These are phyloP conservation scores for Chionomys nivalis DNA, from an alignment of 2,113 vertebrate genomes.

Conservation along the genomic window DNA sequence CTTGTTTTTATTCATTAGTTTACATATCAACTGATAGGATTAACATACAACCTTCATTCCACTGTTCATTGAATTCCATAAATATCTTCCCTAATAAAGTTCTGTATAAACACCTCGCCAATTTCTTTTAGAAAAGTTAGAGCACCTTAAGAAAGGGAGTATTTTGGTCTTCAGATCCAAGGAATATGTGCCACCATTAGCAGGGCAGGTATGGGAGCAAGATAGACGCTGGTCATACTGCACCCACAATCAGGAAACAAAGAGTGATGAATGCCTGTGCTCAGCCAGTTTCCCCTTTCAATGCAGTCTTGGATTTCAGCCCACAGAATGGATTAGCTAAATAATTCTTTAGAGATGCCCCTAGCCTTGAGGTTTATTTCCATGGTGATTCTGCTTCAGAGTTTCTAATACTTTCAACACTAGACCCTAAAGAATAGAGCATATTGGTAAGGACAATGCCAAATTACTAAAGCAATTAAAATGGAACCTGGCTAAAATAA, in stretches of 20 bases:
- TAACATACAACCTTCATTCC: not conserved
- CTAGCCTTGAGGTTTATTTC: not conserved
- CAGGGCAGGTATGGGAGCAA: not conserved
- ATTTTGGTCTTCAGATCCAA: not conserved
- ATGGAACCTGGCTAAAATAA: not conserved
- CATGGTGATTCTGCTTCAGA: not conserved
- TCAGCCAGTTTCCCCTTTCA: not conserved
- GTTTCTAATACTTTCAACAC: not conserved
- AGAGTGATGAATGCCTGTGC: not conserved
- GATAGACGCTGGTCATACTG: not conserved
- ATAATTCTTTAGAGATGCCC: not conserved
- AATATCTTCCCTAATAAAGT: not conserved
- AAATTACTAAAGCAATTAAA: not conserved
- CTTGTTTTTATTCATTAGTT: not conserved
- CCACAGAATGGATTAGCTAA: too few relatives aligned
- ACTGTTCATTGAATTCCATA: not conserved
- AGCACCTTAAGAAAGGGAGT: not conserved
- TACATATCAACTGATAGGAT: not conserved
- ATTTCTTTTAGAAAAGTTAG: not conserved
- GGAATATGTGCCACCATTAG: not conserved
- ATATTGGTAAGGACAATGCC: not conserved
- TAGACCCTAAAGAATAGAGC: not conserved
- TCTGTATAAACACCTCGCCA: not conserved
- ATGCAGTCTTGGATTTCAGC: not conserved
- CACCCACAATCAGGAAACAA: not conserved